phyloP scores from a whole-genome alignment of 2,113 vertebrate species.

The Alexandromys fortis region DNA sequence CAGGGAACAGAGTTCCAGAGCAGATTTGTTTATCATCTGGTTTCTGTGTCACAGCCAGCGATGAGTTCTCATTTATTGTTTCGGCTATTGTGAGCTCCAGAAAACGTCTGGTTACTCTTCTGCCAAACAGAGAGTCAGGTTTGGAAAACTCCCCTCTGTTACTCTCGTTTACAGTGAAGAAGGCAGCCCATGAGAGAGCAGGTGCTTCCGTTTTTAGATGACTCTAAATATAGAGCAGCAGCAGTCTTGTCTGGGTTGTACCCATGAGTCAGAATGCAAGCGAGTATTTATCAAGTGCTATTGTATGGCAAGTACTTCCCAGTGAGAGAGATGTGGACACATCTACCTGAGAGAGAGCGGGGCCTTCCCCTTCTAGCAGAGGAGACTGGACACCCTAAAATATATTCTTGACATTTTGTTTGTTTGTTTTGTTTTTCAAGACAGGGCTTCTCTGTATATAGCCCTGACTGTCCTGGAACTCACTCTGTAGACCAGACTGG shows the following conservation, averaged over 20 bases:
- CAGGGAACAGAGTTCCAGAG: background rate
- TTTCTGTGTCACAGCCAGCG: background rate
- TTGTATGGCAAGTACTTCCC: background rate
- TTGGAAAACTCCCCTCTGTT: background rate
- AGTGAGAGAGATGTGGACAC: background rate
- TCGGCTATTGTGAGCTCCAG: background rate
- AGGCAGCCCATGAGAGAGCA: background rate
- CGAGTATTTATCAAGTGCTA: constrained; percentile 6
- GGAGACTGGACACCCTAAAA: background rate
- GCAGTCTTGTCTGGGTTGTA: constrained; percentile 14
- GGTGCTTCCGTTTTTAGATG: constrained; percentile 36
- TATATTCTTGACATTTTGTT: background rate
- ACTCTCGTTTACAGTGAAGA: constrained; percentile 18
- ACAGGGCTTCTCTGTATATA: background rate
- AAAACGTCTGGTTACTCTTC: constrained; percentile 19
- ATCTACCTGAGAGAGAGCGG: background rate
- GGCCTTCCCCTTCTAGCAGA: background rate
- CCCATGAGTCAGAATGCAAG: background rate
- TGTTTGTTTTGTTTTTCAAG: background rate
- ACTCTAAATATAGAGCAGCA: constrained; percentile 36
- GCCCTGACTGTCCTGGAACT: background rate
- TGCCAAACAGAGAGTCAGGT: background rate
- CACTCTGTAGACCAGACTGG: background rate
- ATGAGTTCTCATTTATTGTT: constrained; percentile 28
- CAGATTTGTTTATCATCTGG: background rate